phyloP scores from a whole-genome alignment of 2,113 vertebrate species.

The Festucalex cinctus region DNA sequence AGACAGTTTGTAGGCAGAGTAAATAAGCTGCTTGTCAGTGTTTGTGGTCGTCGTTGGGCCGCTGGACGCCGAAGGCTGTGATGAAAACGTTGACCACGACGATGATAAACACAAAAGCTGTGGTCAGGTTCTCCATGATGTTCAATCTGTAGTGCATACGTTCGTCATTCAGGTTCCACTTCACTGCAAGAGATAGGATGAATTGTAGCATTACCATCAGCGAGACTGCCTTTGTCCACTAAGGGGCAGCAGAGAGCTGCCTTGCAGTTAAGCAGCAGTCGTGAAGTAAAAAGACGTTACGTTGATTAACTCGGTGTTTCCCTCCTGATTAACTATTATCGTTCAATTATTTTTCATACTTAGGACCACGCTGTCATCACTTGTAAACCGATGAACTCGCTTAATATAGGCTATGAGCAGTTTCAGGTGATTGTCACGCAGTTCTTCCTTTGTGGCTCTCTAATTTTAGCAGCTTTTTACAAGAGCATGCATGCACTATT shows the following conservation, averaged over 20 bases:
- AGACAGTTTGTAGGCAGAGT: conserved; percentile 4
- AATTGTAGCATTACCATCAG: neutral
- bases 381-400: neutral
- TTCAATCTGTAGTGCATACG: conserved; percentile 84
- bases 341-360: neutral
- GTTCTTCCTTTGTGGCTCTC: neutral
- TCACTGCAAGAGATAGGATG: conserved; percentile 79
- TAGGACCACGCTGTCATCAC: neutral
- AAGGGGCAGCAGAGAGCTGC: conserved; percentile 13
- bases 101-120: conserved; percentile 89
- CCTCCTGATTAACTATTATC: conserved; percentile 20
- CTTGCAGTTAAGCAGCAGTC: neutral
- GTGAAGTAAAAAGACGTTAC: conserved; percentile 10
- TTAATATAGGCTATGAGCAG: neutral
- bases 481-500: neutral
- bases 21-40: neutral
- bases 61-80: conserved; percentile 94
- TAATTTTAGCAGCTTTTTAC: neutral
- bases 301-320: conserved; percentile 9
- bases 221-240: neutral
- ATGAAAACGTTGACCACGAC: conserved; percentile 95
- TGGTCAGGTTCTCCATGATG: conserved; percentile 86
- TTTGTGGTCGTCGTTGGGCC: conserved; percentile 49
- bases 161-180: conserved; percentile 90
- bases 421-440: neutral